Base-by-base conservation (phyloP, 2,888 invertebrate genomes). In the Tanypteryx hageni region DNA sequence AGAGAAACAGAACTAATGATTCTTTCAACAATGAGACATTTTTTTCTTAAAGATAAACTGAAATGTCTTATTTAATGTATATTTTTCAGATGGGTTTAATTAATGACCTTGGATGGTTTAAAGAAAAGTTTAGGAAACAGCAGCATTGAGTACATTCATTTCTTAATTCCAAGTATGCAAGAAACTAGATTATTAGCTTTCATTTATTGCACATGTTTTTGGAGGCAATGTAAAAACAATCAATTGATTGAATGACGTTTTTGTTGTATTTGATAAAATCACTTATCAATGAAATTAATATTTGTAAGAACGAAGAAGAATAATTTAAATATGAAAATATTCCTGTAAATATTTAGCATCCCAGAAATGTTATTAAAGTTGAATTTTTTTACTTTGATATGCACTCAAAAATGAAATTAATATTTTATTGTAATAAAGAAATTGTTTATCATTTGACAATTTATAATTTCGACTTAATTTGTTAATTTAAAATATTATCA, bases 21-120 rank as follows among this genome's bases (percentile, higher is more conserved):
- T 56, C 64, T 89, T 56, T 44, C 44, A 44, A 44, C 64, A 31
- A 9, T 64, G 64, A 89, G 44, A 44, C 64, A 89, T 68, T 44
- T 89, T 44, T 86, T n/a, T 44, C 44, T 9, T 57, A 68, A 64
- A 44, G 18, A 68, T 68, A 64, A 44, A 27, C 44, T 68, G 76
- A 68, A 89, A 44, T 64, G 89, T 89, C 61, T 64, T 89, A 89
- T 89, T 89, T 89, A 89, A 89, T 68, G 58, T 89, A 89, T 89
- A 44, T 89, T 89, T 64, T 89, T 89, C 64, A 31, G n/a, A 64
- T 64, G 64, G 64, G 44, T 64, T 64, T 64, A 64, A 89, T 64
- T 44, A 89, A 64, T 61, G 89, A 64, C 89, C 61, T 68, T 89
- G 44, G 57, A 57, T 83, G 83, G 83, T 83, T 44, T 83, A 83